Percentiles rank a stretch among this genome's conserved stretches.
phyloP scores from a whole-genome alignment of 2,888 invertebrate species.

The Nudaria mundana region DNA sequence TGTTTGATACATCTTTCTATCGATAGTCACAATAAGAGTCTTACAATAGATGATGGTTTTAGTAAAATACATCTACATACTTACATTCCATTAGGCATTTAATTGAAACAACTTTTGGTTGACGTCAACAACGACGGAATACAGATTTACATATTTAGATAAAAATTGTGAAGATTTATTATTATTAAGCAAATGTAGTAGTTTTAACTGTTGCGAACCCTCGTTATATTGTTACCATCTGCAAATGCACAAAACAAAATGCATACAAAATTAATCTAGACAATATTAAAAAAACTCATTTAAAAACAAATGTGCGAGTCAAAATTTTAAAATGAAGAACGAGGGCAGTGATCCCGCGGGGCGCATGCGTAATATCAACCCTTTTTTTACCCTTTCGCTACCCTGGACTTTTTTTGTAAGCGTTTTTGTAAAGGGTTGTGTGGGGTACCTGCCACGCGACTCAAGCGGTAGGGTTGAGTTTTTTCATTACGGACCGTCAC shows the following conservation, averaged over 20 bases:
- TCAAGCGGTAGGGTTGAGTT: constrained; percentile 70
- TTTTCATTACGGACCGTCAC: constrained; percentile 65
- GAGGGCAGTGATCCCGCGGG: constrained; percentile 71
- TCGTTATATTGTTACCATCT: constrained; percentile 24
- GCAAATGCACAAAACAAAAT: constrained; percentile 17
- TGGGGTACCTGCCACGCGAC: constrained; percentile 77
- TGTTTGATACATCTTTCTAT: no score
- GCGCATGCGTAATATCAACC: constrained; percentile 79
- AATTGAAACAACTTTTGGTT: no score
- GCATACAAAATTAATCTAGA: constrained; percentile 10
- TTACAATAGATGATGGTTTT: no score
- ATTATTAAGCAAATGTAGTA: constrained; percentile 5
- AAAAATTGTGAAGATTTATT: not conserved
- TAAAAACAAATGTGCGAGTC: constrained; percentile 37
- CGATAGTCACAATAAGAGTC: no score
- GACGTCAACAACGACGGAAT: no score
- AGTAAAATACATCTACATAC: no score
- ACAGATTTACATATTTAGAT: no score
- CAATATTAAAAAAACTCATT: constrained; percentile 26
- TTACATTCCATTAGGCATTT: no score
- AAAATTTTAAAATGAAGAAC: constrained; percentile 66
- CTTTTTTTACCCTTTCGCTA: constrained; percentile 77
- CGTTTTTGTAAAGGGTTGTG: constrained; percentile 78
- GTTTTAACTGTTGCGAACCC: constrained; percentile 16
- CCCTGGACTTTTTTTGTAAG: constrained; percentile 74